Base-by-base conservation (phyloP, 2,888 invertebrate species). In the Scotopteryx bipunctaria region DNA sequence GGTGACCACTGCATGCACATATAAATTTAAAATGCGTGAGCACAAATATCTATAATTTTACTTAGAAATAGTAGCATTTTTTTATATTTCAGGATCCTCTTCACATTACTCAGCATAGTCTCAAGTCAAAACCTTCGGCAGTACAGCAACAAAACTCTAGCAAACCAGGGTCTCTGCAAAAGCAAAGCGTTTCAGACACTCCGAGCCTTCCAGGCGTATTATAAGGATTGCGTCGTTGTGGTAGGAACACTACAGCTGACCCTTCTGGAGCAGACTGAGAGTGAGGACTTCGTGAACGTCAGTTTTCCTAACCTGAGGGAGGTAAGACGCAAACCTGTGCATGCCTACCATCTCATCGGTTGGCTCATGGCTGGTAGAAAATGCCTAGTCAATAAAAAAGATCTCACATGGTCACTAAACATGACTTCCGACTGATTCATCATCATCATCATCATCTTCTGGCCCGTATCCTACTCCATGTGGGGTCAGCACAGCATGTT, bases 201-300 rank as follows among this genome's bases (percentile, higher is more conserved):
- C 8, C 48, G 51, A 1, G 44, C 45, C 3, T 57, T 77, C 33
- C 61, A 59, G 15, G 59, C 60, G 2, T 47, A 32, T 2, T 55
- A 87, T 14, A 63, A 72, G 9, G 74, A 79, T 21, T 89, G 89
- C 42, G 77, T 81, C 0, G 94, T 97, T 1, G 93, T 98, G 36
- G 93, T 95, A 64, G 98, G 98, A 0, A 93, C 92, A 63, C 89
- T 98, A 1, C 92, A 93, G 61, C 93, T 98, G 37, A 90, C 94
- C 0, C 83, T 95, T 11, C 90, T 97, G 55, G 93, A 94, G 55
- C 81, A 80, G 42, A 63, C 85, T 0, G 74, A 19, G 1, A 79
- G 78, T 5, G 62, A 75, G 0, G 81, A 90, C 43, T 92, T 91
- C 61, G 81, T 82, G 1, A 91, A 92, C 49, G 75, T 93, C 43